Conservation (phyloP, 1,140 invertebrate species). For the Lerema accius region DNA sequence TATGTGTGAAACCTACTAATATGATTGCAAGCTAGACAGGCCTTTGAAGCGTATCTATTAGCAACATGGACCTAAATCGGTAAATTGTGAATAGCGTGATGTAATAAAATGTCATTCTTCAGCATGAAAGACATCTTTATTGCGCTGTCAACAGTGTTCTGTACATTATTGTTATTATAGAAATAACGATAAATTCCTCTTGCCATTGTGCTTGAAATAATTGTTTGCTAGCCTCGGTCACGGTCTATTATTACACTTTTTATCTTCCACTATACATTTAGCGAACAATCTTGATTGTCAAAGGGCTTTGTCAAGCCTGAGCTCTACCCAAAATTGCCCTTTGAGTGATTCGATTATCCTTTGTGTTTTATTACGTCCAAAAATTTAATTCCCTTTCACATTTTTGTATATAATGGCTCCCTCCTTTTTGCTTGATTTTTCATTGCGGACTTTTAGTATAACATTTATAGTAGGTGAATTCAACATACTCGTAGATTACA, state of each 20-base stretch:
- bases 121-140: slow-evolving; percentile 22
- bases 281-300: slow-evolving; percentile 5
- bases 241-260: slow-evolving; percentile 30
- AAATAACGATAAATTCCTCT: slow-evolving; percentile 38
- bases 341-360: slow-evolving; percentile 52
- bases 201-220: slow-evolving; percentile 42
- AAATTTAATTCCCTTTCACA: background rate
- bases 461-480: no score
- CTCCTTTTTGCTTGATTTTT: no score
- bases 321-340: slow-evolving; percentile 42
- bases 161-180: slow-evolving; percentile 9
- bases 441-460: no score
- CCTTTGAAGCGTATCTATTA: no score
- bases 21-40: no score
- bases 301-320: slow-evolving; percentile 22
- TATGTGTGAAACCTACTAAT: no score
- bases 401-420: no score
- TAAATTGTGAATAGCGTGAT: background rate
- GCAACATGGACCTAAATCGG: no score
- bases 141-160: background rate
- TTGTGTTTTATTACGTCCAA: slow-evolving; percentile 42
- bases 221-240: slow-evolving; percentile 33
- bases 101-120: background rate
- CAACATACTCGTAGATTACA: no score
- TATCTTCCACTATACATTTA: slow-evolving; percentile 29